Evolutionary conservation across 2,113 vertebrate species (phyloP), one percentile per base, ranked within the genome.

Genomic region (Hemichromis elongatus): DNA sequence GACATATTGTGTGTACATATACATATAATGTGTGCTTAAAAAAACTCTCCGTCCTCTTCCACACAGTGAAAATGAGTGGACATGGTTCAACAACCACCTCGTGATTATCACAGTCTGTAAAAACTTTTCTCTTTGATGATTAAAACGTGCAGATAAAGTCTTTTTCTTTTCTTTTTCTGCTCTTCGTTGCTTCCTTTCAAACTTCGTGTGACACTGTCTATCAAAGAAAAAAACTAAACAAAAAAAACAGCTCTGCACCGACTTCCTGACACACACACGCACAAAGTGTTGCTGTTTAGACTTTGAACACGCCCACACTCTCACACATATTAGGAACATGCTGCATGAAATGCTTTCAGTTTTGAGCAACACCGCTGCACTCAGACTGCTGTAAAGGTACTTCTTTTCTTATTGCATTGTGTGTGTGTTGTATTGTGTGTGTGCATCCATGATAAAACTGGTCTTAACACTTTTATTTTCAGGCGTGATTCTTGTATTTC

Each of bases 211-310:
- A n/a, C 45, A 33, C 26, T 26, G 40, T 75, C 1, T 75, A 11
- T 12, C 4, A 52, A 66, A 21, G 33, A 37, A 66, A 21, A 63
- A 63, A 63, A 37, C 6, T 3, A 73, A 24, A 68, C n/a, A 24
- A 68, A 8, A n/a, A 2, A 0, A 1, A 2, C 68, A 50, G 19
- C 47, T 35, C 11, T 21, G 11, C 14, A 7, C 6, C 28, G 0
- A 84, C 82, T 95, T 95, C 95, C 94, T 95, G 91, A 63, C 56
- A 80, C 54, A 57, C 68, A 42, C 37, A 56, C 28, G 24, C 56
- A 24, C 19, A 1, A n/a, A 26, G n/a, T 2, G n/a, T 16, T 28
- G 14, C 35, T 37, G n/a, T 6, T 28, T 9, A 66, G 70, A 81
- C 81, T 61, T 66, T 80, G 79, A 89, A 77, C 90, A 88, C 91